Percentiles rank a stretch among this genome's conserved stretches.
phyloP scores from a whole-genome alignment of 2,797 vertebrate genomes.

The Mus caroli region DNA sequence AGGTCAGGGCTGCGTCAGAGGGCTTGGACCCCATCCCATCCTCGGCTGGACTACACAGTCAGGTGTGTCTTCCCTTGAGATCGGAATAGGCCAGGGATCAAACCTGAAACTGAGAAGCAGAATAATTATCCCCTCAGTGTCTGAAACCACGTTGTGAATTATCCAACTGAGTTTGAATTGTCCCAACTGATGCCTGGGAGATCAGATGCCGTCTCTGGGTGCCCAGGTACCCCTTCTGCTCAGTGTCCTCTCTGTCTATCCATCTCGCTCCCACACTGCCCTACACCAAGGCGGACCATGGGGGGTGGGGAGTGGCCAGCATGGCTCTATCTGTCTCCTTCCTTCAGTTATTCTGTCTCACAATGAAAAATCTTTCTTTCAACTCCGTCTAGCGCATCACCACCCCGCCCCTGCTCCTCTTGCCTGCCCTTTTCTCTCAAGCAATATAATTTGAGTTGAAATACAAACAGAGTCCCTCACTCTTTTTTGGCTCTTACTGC shows the following conservation, averaged over 20 bases:
- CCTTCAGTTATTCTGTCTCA: slow-evolving; percentile 84
- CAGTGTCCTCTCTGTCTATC: slow-evolving; percentile 79
- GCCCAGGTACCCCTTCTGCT: slow-evolving; percentile 60
- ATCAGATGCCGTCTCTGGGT: slow-evolving; percentile 79
- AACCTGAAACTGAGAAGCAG: slow-evolving; percentile 74
- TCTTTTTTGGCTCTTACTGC: slow-evolving; percentile 79
- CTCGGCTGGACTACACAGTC: neutral
- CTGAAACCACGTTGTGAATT: slow-evolving; percentile 70
- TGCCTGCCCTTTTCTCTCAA: slow-evolving; percentile 74
- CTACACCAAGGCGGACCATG: slow-evolving; percentile 51
- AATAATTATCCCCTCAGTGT: slow-evolving; percentile 68
- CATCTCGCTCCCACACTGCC: slow-evolving; percentile 80
- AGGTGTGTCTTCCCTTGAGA: slow-evolving; percentile 53
- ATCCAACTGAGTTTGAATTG: slow-evolving; percentile 53
- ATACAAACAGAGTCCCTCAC: slow-evolving; percentile 86
- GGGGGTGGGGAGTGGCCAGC: slow-evolving; percentile 26
- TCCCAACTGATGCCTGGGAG: neutral
- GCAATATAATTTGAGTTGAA: slow-evolving; percentile 89
- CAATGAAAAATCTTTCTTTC: slow-evolving; percentile 87
- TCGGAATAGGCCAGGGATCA: slow-evolving; percentile 69
- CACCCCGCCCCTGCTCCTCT: neutral
- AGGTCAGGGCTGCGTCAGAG: slow-evolving; percentile 51
- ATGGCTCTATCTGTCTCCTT: slow-evolving; percentile 81
- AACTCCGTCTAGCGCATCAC: slow-evolving; percentile 64
- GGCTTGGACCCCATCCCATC: slow-evolving; percentile 42